Conservation (phyloP, 2,113 vertebrate species). For the Phyllopteryx taeniolatus region DNA sequence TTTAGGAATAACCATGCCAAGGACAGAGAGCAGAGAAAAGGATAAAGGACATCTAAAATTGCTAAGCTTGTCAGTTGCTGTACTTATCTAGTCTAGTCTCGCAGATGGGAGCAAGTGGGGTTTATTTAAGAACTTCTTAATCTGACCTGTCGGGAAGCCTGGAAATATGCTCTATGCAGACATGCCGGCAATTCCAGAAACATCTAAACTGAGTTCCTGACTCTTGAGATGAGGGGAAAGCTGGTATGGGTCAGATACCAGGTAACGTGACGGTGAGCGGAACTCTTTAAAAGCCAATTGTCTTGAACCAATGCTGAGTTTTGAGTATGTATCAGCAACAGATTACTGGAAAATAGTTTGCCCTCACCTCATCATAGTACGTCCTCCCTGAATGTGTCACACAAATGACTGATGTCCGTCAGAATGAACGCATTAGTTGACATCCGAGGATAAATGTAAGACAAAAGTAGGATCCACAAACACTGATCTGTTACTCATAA, state of each 20-base stretch:
- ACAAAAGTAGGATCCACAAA: background rate
- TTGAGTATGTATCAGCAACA: background rate
- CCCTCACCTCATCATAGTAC: background rate
- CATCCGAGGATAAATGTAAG: background rate
- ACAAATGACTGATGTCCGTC: background rate
- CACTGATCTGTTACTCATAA: background rate
- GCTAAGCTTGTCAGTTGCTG: constrained; percentile 16
- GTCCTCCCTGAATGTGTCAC: background rate
- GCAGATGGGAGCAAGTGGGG: constrained; percentile 13
- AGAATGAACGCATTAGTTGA: no score
- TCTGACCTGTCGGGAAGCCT: constrained; percentile 32
- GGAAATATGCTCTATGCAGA: constrained; percentile 11
- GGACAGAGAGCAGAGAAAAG: constrained; percentile 12
- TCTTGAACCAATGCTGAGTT: background rate
- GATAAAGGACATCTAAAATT: constrained; percentile 9
- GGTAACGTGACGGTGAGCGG: background rate
- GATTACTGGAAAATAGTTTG: background rate
- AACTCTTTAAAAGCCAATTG: background rate
- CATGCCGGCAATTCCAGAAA: background rate
- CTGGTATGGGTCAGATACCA: background rate
- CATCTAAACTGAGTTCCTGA: background rate
- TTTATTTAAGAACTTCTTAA: constrained; percentile 10
- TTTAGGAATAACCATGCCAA: constrained; percentile 11
- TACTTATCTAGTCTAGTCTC: constrained; percentile 31
- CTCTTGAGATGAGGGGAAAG: background rate